These are phyloP conservation scores for Ectropis grisescens DNA, from an alignment of 1,140 invertebrate species.

Conservation along the genomic window DNA sequence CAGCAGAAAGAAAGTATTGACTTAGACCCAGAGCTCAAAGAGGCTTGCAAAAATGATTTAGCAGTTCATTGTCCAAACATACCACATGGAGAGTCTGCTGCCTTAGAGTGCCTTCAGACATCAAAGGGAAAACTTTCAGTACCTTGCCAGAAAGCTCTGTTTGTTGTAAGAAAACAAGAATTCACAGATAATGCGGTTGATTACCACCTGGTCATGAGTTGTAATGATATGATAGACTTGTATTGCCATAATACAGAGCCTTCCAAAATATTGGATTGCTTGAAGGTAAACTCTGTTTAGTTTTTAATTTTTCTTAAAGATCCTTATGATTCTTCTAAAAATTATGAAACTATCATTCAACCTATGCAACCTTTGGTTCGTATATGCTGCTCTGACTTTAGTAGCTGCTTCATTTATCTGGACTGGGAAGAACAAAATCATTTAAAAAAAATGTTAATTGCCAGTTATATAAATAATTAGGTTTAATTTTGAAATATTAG, in stretches of 20 bases:
- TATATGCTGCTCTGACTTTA: too few relatives aligned
- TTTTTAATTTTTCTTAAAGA: too few relatives aligned
- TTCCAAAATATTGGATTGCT: slow-evolving; percentile 78
- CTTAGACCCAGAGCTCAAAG: slow-evolving; percentile 85
- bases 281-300: slow-evolving; percentile 73
- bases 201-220: slow-evolving; percentile 85
- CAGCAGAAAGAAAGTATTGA: slow-evolving; percentile 89
- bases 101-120: slow-evolving; percentile 89
- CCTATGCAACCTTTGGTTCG: too few relatives aligned
- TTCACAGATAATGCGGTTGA: slow-evolving; percentile 88
- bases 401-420: too few relatives aligned
- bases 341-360: too few relatives aligned
- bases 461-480: too few relatives aligned
- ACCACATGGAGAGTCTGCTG: slow-evolving; percentile 81
- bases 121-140: slow-evolving; percentile 77
- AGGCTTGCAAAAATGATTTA: slow-evolving; percentile 85
- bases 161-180: slow-evolving; percentile 88
- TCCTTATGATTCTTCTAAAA: too few relatives aligned
- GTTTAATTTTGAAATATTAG: too few relatives aligned
- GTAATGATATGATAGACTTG: slow-evolving; percentile 86
- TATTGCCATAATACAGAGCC: slow-evolving; percentile 81
- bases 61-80: slow-evolving; percentile 79
- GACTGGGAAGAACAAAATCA: too few relatives aligned
- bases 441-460: too few relatives aligned
- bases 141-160: slow-evolving; percentile 84